phyloP scores from a whole-genome alignment of 2,888 invertebrate species.

The Amorpha juglandis region DNA sequence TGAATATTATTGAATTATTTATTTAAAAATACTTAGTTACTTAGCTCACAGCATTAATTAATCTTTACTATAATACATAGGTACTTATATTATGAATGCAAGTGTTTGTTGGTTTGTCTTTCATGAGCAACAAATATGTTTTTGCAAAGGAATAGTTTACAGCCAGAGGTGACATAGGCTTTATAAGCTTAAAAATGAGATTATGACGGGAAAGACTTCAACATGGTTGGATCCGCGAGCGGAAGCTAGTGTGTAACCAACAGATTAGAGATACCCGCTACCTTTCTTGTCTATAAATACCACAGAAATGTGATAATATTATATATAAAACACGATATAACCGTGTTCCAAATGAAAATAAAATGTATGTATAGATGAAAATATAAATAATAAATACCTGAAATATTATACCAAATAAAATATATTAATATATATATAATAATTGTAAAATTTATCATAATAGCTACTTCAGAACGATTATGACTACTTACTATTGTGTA shows the following conservation, averaged over 20 bases:
- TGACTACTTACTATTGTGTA: conserved; percentile 47
- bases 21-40: no score
- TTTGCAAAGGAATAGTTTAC: no score
- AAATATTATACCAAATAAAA: conserved; percentile 27
- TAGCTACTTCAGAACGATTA: conserved; percentile 24
- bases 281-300: background rate
- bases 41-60: no score
- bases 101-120: no score
- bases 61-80: no score
- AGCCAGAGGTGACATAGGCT: no score
- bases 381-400: conserved; percentile 31
- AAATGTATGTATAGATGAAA: conserved; percentile 19
- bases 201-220: background rate
- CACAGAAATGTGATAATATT: conserved; percentile 29
- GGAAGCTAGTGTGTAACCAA: background rate
- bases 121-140: no score
- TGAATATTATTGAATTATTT: no score
- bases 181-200: no score
- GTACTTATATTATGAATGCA: no score
- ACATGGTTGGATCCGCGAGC: background rate
- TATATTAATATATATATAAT: conserved; percentile 11
- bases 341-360: conserved; percentile 22
- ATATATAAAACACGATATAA: conserved; percentile 25
- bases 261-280: background rate
- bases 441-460: conserved; percentile 23